Base-by-base conservation (phyloP, 2,113 vertebrate genomes). In the Sinocyclocheilus rhinocerous region DNA sequence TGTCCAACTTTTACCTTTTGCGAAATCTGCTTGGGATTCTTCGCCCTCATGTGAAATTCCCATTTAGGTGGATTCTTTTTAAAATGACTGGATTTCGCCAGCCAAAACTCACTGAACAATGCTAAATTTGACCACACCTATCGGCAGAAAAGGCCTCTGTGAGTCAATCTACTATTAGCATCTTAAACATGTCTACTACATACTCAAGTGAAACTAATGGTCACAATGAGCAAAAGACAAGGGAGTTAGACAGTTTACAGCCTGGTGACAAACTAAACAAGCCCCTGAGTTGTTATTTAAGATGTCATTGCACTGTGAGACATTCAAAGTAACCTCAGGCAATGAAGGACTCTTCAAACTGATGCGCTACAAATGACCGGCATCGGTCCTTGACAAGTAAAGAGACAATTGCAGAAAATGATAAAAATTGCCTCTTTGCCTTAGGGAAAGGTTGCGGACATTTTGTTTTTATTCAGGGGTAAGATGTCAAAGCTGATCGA, bases 371-470 rank as follows among this genome's bases (percentile, higher is more conserved):
- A 77, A 33, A 83, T 76, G 8, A 48, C 78, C 13, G 6, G 22
- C 26, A 39, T 63, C 7, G 6, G 33, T 63, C 36, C 16, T 24
- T 18, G n/a, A 70, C 63, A 61, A 50, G 69, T 33, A 33, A 61
- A 24, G 69, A 29, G 45, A 83, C 63, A 59, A 50, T 65, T 78
- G 36, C 6, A 33, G 67, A 61, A 85, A 83, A 82, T 33, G 9
- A 78, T 48, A 65, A 57, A 42, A 63, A 76, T 57, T 11, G 10
- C 55, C 24, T 63, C 20, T 59, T 72, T 8, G 13, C 76, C 33
- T 24, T 22, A 70, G 26, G 61, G n/a, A 78, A 63, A 67, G 57
- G 29, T 67, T 11, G 16, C 26, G 7, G 61, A 6, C 22, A 57
- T 29, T 81, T 10, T 2, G 13, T 80, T 84, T 48, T 70, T 26